A percentile compares a stretch with the other conserved stretches of the same genome.
phyloP scores from a whole-genome alignment of 2,888 invertebrate genomes.

The Thumatha senex region DNA sequence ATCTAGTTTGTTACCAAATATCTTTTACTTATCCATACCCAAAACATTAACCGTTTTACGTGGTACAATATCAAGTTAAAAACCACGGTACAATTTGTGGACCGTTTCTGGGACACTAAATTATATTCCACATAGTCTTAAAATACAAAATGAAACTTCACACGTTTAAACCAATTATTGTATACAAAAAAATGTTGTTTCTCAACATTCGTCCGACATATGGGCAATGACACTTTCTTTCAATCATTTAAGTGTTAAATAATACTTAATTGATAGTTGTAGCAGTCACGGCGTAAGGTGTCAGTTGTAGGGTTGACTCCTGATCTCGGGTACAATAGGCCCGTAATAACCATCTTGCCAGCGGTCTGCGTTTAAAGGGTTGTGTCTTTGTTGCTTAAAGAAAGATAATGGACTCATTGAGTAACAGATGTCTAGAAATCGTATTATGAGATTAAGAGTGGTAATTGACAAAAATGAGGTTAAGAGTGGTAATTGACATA shows the following conservation, averaged over 20 bases:
- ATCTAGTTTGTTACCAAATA: too few species aligned
- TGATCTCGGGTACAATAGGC: slow-evolving; percentile 58
- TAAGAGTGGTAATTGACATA: too few species aligned
- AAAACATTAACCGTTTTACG: too few species aligned
- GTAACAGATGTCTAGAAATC: slow-evolving; percentile 20
- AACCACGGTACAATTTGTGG: too few species aligned
- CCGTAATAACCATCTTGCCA: slow-evolving; percentile 43
- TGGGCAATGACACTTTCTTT: slow-evolving; percentile 69
- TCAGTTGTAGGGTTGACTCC: slow-evolving; percentile 78
- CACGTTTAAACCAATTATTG: slow-evolving; percentile 30
- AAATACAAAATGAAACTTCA: slow-evolving; percentile 35
- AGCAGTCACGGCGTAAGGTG: slow-evolving; percentile 70
- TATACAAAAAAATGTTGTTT: slow-evolving; percentile 39
- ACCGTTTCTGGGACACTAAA: too few species aligned
- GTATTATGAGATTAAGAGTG: background rate
- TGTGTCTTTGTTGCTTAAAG: slow-evolving; percentile 57
- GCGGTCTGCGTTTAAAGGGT: slow-evolving; percentile 55
- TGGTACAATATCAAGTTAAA: too few species aligned
- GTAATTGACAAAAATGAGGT: background rate
- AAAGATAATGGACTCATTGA: slow-evolving; percentile 38
- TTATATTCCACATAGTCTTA: slow-evolving; percentile 5
- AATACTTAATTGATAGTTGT: slow-evolving; percentile 69
- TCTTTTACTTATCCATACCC: too few species aligned
- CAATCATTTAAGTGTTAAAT: slow-evolving; percentile 65
- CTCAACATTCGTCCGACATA: slow-evolving; percentile 58